phyloP scores from a whole-genome alignment of 2,113 vertebrate species.

The Ictalurus furcatus region DNA sequence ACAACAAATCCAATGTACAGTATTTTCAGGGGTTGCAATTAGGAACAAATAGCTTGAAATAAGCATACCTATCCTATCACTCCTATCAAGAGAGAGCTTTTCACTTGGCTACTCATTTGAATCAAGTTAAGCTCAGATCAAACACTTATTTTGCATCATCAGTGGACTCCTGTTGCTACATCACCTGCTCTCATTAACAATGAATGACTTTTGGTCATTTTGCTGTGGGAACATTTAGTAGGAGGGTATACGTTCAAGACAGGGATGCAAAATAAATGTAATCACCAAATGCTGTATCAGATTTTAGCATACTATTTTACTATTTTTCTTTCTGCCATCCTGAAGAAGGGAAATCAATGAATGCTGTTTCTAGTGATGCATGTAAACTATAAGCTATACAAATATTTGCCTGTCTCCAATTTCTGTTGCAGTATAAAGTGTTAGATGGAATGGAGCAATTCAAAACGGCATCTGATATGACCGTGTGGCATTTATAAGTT shows the following conservation, averaged over 20 bases:
- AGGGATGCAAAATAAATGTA: background rate
- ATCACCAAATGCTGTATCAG: background rate
- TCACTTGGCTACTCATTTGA: background rate
- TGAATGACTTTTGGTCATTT: background rate
- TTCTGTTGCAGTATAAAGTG: background rate
- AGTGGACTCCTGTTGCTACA: background rate
- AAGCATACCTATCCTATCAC: background rate
- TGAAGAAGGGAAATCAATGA: background rate
- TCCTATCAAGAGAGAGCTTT: background rate
- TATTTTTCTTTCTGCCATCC: background rate
- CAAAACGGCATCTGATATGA: background rate
- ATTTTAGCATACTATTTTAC: background rate
- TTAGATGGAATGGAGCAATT: background rate
- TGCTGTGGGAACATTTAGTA: background rate
- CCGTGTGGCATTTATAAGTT: background rate
- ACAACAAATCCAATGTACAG: background rate
- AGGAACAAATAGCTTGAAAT: background rate
- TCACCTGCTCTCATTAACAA: background rate
- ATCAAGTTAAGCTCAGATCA: conserved; percentile 6
- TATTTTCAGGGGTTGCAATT: background rate
- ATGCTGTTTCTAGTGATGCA: background rate
- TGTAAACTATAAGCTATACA: background rate
- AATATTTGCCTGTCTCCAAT: background rate
- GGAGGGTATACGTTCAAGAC: background rate
- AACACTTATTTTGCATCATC: background rate